Base-by-base conservation (phyloP, 2,888 invertebrate genomes). In the Gerris lacustris region DNA sequence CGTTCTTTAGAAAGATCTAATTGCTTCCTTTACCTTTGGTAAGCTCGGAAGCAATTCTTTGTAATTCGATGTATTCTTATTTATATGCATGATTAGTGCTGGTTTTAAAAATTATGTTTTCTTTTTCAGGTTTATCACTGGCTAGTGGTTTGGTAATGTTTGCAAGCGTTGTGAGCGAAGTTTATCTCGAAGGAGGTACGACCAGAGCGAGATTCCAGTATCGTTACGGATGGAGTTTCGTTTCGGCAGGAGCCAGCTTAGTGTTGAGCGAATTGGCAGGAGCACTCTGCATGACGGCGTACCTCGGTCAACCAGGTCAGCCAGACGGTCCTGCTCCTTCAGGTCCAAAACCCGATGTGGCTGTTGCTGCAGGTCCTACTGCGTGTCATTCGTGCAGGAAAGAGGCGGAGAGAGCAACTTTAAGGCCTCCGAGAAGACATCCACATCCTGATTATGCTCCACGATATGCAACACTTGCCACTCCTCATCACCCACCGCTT, bases 221-320 rank as follows among this genome's bases (percentile, higher is more conserved):
- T 79, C 82, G 83, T 69, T 86, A 86, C 78, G 86, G 86, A 67
- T 86, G 86, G 86, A 85, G 86, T 74, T 84, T 86, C 77, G 84
- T 86, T 78, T 82, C 84, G 62, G 86, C 86, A 7, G 84, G 85
- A 62, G 81, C 84, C 69, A 85, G 86, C 68, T 82, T 86, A 77
- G 83, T 78, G 67, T 76, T 77, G 73, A 75, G 77, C 7, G 77
- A 78, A 73, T 72, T 76, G 67, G 77, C 73, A 62, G 78, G 76
- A 31, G 73, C 76, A 47, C 74, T 78, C 47, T 77, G 83, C 68
- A 83, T 86, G 73, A 83, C 84, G 6, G 85, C 85, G 72, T 86
- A 86, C 79, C 81, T 86, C 77, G 83, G 84, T 73, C 15, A 15
- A 17, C 55, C n/a, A 1, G 45, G 45, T 17, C 17, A 9, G 15